Percentiles rank a stretch among this genome's conserved stretches.
phyloP scores from a whole-genome alignment of 2,797 vertebrate species.

The Oreonectes daqikongensis region DNA sequence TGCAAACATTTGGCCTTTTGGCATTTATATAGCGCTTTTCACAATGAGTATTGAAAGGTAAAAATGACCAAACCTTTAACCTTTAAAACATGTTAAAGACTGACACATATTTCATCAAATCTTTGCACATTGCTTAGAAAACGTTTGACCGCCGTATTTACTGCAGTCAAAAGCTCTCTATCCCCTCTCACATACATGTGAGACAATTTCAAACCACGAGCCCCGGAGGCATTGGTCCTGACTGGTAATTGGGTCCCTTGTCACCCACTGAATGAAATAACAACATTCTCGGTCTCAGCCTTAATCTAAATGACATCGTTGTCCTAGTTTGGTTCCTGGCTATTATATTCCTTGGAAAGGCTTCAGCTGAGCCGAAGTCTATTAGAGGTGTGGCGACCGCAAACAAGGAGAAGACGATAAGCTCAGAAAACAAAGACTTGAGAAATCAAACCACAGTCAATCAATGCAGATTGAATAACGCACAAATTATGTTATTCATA shows the following conservation, averaged over 20 bases:
- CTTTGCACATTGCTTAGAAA: conserved; percentile 62
- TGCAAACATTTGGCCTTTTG: background rate
- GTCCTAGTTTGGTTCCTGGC: conserved; percentile 70
- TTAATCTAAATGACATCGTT: conserved; percentile 78
- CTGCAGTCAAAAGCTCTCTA: conserved; percentile 38
- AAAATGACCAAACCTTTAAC: background rate
- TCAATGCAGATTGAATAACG: background rate
- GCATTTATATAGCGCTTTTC: no score
- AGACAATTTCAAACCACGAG: conserved; percentile 52
- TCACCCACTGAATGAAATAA: conserved; percentile 74
- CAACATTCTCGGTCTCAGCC: conserved; percentile 67
- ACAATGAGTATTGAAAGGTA: no score
- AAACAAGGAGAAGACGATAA: conserved; percentile 2
- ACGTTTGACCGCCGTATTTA: conserved; percentile 61
- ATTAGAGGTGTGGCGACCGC: background rate
- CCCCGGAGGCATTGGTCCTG: conserved; percentile 66
- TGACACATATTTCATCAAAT: conserved; percentile 38
- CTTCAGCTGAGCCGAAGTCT: conserved; percentile 11
- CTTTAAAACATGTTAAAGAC: background rate
- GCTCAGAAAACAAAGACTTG: background rate
- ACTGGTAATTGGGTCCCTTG: conserved; percentile 77
- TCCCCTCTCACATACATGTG: background rate
- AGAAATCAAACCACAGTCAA: conserved; percentile 7
- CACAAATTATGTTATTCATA: background rate
- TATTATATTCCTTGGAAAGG: conserved; percentile 36